Evolutionary conservation across 1,140 invertebrate genomes (phyloP).

Genomic region (Drosophila ironensis): DNA sequence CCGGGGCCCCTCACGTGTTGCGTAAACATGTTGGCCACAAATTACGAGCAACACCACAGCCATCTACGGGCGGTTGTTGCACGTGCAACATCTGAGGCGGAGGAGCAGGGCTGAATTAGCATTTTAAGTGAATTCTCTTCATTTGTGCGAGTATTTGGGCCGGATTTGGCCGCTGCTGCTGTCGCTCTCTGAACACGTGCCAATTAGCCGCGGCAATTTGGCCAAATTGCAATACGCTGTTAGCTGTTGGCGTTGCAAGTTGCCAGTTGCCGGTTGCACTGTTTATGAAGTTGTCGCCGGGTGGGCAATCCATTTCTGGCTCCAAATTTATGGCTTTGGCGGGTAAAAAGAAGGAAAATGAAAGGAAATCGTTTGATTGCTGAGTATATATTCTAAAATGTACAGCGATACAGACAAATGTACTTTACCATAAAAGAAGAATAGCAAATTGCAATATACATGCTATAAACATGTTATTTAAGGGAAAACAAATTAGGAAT

Average conservation of each 20-base stretch:
- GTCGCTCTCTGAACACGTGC: slow-evolving; percentile 58
- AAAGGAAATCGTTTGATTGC: neutral
- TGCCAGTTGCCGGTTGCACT: slow-evolving; percentile 27
- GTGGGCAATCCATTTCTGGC: slow-evolving; percentile 25
- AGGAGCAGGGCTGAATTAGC: slow-evolving; percentile 53
- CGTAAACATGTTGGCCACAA: slow-evolving; percentile 71
- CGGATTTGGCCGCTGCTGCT: slow-evolving; percentile 24
- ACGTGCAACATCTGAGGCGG: slow-evolving; percentile 25
- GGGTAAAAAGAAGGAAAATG: neutral
- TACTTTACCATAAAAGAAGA: no score
- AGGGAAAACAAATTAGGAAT: no score
- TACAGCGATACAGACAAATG: no score
- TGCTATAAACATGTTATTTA: no score
- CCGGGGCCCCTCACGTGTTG: slow-evolving; percentile 24
- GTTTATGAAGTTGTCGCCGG: slow-evolving; percentile 69
- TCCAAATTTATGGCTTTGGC: slow-evolving; percentile 48
- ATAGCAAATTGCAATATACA: no score
- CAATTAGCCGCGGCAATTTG: slow-evolving; percentile 75
- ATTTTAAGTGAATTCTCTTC: slow-evolving; percentile 79
- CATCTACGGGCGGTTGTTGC: slow-evolving; percentile 35
- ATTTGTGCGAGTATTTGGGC: slow-evolving; percentile 54
- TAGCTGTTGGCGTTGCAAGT: slow-evolving; percentile 65
- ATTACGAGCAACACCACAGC: slow-evolving; percentile 58
- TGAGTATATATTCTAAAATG: no score
- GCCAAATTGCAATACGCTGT: slow-evolving; percentile 78